A percentile compares a stretch with the other conserved stretches of the same genome.
Conservation (phyloP, 2,888 invertebrate species). For the Standfussiana lucernea region DNA sequence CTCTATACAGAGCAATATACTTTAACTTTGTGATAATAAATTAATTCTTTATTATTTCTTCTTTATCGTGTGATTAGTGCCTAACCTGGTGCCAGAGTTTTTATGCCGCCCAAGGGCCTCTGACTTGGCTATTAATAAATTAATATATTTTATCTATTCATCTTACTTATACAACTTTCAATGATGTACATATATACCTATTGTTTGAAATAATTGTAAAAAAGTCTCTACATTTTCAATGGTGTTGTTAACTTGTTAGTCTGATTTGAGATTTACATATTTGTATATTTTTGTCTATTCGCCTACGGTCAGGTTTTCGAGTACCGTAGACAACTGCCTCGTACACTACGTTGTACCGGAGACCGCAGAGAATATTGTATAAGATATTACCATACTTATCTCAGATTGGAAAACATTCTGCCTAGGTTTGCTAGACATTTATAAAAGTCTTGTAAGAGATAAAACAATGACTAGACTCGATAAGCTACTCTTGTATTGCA, state of each 20-base stretch:
- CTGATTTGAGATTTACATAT: constrained; percentile 8
- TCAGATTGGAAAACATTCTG: constrained; percentile 53
- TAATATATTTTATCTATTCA: no score
- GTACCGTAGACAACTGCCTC: constrained; percentile 20
- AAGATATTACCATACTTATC: constrained; percentile 55
- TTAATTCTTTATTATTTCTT: no score
- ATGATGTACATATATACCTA: no score
- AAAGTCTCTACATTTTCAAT: neutral
- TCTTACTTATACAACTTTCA: no score
- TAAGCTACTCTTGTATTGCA: constrained; percentile 21
- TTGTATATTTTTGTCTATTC: constrained; percentile 1
- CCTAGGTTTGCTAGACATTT: constrained; percentile 39
- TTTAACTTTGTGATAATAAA: no score
- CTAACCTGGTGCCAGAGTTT: no score
- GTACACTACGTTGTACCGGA: constrained; percentile 14
- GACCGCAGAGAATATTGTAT: constrained; percentile 27
- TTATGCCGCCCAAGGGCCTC: no score
- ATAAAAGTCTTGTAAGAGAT: constrained; percentile 45
- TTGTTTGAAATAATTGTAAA: neutral
- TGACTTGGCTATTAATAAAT: no score
- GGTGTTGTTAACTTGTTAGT: neutral
- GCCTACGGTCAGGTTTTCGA: constrained; percentile 4
- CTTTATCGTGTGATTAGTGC: no score
- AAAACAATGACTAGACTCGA: constrained; percentile 40
- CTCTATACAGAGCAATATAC: no score